Evolutionary conservation across 92 coral and sea anemone species (phyloP).

Genomic region (Zoanthus sociatus): DNA sequence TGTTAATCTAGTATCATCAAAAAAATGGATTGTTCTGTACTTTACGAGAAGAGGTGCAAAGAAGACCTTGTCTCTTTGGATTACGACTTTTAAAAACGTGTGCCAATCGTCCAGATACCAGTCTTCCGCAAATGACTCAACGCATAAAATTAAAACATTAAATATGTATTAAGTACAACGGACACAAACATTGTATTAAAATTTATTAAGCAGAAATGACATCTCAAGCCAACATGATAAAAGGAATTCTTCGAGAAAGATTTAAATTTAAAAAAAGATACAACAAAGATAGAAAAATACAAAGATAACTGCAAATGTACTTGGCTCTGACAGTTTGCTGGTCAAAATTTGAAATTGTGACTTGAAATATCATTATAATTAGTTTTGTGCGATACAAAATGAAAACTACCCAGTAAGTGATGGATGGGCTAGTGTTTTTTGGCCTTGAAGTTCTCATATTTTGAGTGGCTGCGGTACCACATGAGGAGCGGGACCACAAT

Average conservation of each 20-base stretch:
- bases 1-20: too few species aligned
- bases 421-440: slow-evolving; percentile 76
- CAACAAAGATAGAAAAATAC: background rate
- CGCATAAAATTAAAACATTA: too few species aligned
- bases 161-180: too few species aligned
- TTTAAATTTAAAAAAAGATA: background rate
- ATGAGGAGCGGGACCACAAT: slow-evolving; percentile 87
- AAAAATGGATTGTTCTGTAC: too few species aligned
- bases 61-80: too few species aligned
- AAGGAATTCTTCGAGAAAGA: background rate
- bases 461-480: slow-evolving; percentile 96
- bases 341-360: background rate
- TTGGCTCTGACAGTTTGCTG: background rate
- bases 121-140: too few species aligned
- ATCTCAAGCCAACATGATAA: slow-evolving; percentile 9
- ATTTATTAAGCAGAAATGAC: slow-evolving; percentile 30
- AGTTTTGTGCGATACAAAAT: slow-evolving; percentile 26
- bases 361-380: slow-evolving; percentile 22
- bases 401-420: background rate
- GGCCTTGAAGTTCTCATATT: slow-evolving; percentile 90
- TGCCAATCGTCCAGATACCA: too few species aligned
- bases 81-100: too few species aligned
- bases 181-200: background rate
- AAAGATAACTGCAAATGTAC: background rate
- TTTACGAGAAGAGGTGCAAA: too few species aligned